These are phyloP conservation scores for Himalopsyche kuldschensis DNA, from an alignment of 2,888 invertebrate genomes.

Conservation along the genomic window DNA sequence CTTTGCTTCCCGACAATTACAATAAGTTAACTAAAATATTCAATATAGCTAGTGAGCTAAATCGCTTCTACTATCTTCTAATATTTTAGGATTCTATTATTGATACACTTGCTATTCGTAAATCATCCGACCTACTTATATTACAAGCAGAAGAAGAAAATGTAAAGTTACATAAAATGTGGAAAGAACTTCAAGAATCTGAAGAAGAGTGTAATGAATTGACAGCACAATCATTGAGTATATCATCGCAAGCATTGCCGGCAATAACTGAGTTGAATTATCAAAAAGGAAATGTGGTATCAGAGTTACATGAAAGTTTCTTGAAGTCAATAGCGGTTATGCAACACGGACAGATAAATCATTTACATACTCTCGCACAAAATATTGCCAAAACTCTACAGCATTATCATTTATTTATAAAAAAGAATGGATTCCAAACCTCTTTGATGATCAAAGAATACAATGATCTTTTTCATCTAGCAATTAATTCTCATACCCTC, in stretches of 20 bases:
- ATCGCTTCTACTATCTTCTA: no score
- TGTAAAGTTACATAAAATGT: constrained; percentile 45
- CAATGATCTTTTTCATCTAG: constrained; percentile 60
- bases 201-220: constrained; percentile 44
- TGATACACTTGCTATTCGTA: no score
- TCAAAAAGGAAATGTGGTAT: constrained; percentile 49
- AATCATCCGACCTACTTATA: constrained; percentile 46
- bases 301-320: constrained; percentile 51
- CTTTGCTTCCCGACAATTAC: no score
- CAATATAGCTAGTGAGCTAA: no score
- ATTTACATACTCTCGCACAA: constrained; percentile 55
- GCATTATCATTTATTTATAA: constrained; percentile 61
- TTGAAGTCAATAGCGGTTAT: constrained; percentile 48
- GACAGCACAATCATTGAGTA: constrained; percentile 46
- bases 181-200: constrained; percentile 46
- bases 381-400: constrained; percentile 60
- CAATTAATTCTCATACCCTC: constrained; percentile 63
- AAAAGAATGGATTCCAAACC: constrained; percentile 62
- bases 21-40: no score
- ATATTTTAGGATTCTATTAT: no score
- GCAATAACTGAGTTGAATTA: constrained; percentile 46
- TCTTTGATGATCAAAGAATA: constrained; percentile 61
- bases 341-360: constrained; percentile 56
- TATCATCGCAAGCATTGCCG: constrained; percentile 47
- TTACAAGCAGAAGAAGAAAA: constrained; percentile 50